Evolutionary conservation across 2,888 invertebrate species (phyloP).

Genomic region (Electrophaes corylata): DNA sequence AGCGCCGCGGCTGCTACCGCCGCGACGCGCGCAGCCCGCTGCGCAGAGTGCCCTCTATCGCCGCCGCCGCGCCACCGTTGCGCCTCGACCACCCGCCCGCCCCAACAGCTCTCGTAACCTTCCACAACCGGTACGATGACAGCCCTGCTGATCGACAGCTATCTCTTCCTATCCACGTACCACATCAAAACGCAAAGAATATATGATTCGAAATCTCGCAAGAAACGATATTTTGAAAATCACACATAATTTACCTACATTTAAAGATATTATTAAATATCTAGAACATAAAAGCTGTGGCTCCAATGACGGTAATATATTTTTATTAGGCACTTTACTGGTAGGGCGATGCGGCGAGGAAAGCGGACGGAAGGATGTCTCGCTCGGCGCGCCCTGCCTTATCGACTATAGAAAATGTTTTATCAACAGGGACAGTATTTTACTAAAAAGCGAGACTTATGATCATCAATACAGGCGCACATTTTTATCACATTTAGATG

Average conservation of each 20-base stretch:
- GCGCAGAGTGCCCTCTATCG: conserved; percentile 61
- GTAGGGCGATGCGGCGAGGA: conserved; percentile 41
- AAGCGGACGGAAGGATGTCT: conserved; percentile 57
- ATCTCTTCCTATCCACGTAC: conserved; percentile 48
- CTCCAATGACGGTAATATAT: conserved; percentile 44
- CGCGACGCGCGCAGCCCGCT: conserved; percentile 69
- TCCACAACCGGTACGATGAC: conserved; percentile 75
- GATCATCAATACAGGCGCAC: conserved; percentile 18
- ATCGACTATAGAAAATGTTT: conserved; percentile 52
- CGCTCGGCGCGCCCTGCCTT: conserved; percentile 50
- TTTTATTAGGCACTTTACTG: conserved; percentile 55
- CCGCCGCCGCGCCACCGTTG: conserved; percentile 53
- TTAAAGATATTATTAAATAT: conserved; percentile 35
- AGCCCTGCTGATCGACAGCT: conserved; percentile 65
- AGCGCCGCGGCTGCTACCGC: conserved; percentile 74
- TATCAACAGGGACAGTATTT: conserved; percentile 49
- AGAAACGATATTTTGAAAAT: conserved; percentile 10
- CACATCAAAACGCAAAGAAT: conserved; percentile 15
- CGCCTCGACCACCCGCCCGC: too few relatives aligned
- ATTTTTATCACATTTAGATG: conserved; percentile 2
- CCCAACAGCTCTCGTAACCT: conserved; percentile 71
- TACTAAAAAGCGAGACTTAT: conserved; percentile 27
- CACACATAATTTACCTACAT: conserved; percentile 31
- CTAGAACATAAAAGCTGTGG: conserved; percentile 40
- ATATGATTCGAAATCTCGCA: conserved; percentile 21